Percentiles rank a stretch among this genome's conserved stretches.
Evolutionary conservation across 2,113 vertebrate genomes (phyloP).

Genomic region (Syngnathoides biaculeatus): DNA sequence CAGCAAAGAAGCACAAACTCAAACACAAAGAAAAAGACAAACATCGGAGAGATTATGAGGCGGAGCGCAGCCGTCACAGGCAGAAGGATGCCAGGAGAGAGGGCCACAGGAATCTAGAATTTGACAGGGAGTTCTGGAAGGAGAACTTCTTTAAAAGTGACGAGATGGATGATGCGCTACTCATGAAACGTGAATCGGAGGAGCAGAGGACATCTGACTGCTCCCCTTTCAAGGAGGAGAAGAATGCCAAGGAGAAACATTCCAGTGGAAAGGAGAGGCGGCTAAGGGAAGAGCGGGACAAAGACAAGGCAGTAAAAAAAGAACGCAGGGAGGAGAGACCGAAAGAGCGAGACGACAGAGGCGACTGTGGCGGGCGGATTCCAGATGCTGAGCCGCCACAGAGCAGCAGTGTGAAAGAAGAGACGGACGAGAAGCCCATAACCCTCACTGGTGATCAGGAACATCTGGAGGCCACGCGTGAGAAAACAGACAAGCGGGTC

Average conservation of each 20-base stretch:
- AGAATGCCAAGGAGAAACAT: conserved; percentile 81
- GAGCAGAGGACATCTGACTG: conserved; percentile 81
- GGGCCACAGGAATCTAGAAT: conserved; percentile 87
- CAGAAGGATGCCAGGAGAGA: conserved; percentile 85
- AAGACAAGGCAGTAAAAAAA: conserved; percentile 79
- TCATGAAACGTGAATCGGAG: conserved; percentile 74
- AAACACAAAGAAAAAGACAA: conserved; percentile 97
- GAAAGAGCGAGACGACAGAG: conserved; percentile 74
- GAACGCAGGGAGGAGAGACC: conserved; percentile 84
- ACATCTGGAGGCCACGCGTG: conserved; percentile 78
- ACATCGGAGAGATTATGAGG: conserved; percentile 84
- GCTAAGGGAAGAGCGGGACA: conserved; percentile 83
- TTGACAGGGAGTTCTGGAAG: conserved; percentile 99
- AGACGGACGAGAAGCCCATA: conserved; percentile 75
- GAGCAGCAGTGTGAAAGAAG: conserved; percentile 71
- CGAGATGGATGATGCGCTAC: conserved; percentile 81
- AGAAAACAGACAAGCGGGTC: conserved; percentile 83
- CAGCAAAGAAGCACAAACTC: conserved; percentile 94
- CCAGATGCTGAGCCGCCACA: conserved; percentile 57
- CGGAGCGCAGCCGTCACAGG: conserved; percentile 86
- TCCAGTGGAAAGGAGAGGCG: conserved; percentile 80
- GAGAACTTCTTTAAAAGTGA: conserved; percentile 99
- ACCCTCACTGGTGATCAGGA: conserved; percentile 79
- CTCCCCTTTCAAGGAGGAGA: conserved; percentile 82
- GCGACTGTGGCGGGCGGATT: conserved; percentile 60